A percentile compares a stretch with the other conserved stretches of the same genome.
Conservation (phyloP, 1,140 invertebrate species). For the Rhynchophorus ferrugineus region DNA sequence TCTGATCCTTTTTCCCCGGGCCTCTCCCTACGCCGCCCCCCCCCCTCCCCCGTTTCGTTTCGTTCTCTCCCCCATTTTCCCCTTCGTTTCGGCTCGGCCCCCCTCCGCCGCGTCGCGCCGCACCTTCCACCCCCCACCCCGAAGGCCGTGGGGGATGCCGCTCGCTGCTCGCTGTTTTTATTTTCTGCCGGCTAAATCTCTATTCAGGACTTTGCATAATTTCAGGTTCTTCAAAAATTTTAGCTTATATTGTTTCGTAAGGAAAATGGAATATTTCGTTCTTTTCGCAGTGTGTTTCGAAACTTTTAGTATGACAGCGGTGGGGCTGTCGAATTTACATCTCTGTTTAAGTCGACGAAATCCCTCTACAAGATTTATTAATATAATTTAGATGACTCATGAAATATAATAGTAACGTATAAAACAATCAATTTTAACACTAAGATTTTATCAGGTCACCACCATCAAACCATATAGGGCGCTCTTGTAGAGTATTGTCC, state of each 20-base stretch:
- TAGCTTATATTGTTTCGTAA: slow-evolving; percentile 18
- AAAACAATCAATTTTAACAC: too few species aligned
- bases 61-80: not conserved
- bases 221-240: slow-evolving; percentile 36
- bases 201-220: slow-evolving; percentile 39
- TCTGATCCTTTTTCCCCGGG: slow-evolving; percentile 36
- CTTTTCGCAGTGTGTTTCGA: too few species aligned
- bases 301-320: too few species aligned
- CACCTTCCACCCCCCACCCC: too few species aligned
- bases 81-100: not conserved
- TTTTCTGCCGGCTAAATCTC: slow-evolving; percentile 39
- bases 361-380: too few species aligned
- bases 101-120: slow-evolving; percentile 8
- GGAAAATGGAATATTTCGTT: slow-evolving; percentile 5
- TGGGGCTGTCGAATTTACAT: too few species aligned
- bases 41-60: slow-evolving; percentile 3
- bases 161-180: slow-evolving; percentile 32
- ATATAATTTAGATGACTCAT: too few species aligned
- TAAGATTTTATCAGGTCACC: too few species aligned
- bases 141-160: slow-evolving; percentile 10
- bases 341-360: too few species aligned
- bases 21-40: slow-evolving; percentile 10
- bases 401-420: too few species aligned
- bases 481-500: too few species aligned
- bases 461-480: too few species aligned